A percentile compares a stretch with the other conserved stretches of the same genome.
Evolutionary conservation across 2,113 vertebrate species (phyloP).

Genomic region (Halcyon senegalensis): DNA sequence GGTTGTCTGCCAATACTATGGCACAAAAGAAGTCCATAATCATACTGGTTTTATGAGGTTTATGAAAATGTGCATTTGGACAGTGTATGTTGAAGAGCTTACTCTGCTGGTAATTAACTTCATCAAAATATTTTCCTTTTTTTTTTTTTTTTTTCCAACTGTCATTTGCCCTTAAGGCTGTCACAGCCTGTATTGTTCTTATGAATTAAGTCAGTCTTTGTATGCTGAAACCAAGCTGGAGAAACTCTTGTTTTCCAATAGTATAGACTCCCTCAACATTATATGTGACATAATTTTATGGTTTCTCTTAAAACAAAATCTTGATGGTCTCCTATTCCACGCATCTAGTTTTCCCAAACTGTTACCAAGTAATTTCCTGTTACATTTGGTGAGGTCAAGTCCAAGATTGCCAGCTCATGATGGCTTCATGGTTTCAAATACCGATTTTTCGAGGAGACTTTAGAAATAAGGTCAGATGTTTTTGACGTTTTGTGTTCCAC

Average conservation of each 20-base stretch:
- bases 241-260: neutral
- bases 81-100: neutral
- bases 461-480: neutral
- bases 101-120: neutral
- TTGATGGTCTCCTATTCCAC: neutral
- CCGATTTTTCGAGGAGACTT: neutral
- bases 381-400: neutral
- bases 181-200: neutral
- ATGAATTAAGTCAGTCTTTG: neutral
- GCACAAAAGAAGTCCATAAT: neutral
- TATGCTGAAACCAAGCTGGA: neutral
- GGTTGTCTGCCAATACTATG: neutral
- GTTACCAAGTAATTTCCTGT: conserved; percentile 18
- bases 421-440: neutral
- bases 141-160: neutral
- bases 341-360: neutral
- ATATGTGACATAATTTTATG: neutral
- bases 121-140: neutral
- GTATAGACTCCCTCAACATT: neutral
- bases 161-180: neutral
- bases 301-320: neutral
- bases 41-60: neutral
- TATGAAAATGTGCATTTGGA: neutral
- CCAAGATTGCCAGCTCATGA: neutral
- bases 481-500: neutral